Conservation (phyloP, 2,888 invertebrate species). For the Pseudolycoriella hygida region DNA sequence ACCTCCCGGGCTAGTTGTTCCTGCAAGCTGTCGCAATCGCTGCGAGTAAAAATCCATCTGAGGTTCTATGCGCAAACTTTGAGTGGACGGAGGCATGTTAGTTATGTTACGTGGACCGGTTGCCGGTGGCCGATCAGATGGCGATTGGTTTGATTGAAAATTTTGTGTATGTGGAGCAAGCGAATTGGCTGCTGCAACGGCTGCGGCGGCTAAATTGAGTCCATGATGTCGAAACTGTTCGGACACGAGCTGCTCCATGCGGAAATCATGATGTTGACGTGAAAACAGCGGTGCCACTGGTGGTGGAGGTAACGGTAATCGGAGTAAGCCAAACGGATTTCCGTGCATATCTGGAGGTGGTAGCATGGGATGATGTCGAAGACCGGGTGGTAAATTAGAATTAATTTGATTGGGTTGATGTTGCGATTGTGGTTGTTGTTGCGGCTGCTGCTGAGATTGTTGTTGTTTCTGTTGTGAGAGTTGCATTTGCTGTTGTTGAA, state of each 20-base stretch:
- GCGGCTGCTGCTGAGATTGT: constrained; percentile 31
- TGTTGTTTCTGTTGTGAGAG: constrained; percentile 30
- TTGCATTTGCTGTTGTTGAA: constrained; percentile 21
- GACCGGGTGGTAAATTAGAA: constrained; percentile 35
- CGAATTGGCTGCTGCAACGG: constrained; percentile 43
- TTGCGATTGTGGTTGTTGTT: constrained; percentile 42
- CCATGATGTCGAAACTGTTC: constrained; percentile 70
- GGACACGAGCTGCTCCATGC: constrained; percentile 69
- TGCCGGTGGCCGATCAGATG: constrained; percentile 38
- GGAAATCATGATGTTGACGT: constrained; percentile 60
- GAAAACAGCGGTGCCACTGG: constrained; percentile 51
- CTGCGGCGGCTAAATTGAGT: constrained; percentile 56
- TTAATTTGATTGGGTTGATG: constrained; percentile 28
- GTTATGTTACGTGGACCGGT: constrained; percentile 21
- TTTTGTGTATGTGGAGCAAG: constrained; percentile 40
- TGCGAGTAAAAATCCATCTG: constrained; percentile 99
- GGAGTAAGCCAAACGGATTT: constrained; percentile 52
- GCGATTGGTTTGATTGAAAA: constrained; percentile 33
- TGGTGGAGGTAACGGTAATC: constrained; percentile 57
- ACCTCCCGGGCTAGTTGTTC: constrained; percentile 83
- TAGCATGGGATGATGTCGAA: constrained; percentile 47
- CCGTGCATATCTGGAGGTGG: constrained; percentile 58
- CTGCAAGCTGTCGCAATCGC: constrained; percentile 95
- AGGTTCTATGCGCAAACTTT: constrained; percentile 60
- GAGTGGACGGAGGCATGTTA: constrained; percentile 20